A percentile compares a stretch with the other conserved stretches of the same genome.
phyloP scores from a whole-genome alignment of 2,888 invertebrate genomes.

The Folsomia candida region DNA sequence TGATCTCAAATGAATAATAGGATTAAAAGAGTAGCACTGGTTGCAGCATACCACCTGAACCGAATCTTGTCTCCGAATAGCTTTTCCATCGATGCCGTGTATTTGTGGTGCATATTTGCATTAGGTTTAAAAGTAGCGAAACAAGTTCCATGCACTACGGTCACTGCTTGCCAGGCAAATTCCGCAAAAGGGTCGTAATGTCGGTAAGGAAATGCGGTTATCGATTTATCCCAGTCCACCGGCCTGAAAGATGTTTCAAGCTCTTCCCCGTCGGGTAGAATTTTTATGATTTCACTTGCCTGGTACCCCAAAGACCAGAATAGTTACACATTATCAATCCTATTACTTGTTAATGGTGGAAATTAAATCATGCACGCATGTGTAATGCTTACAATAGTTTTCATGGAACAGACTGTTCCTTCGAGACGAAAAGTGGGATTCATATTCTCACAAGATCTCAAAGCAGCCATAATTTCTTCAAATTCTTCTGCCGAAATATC shows the following conservation, averaged over 20 bases:
- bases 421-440: constrained; percentile 33
- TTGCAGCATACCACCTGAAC: constrained; percentile 28
- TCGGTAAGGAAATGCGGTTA: constrained; percentile 28
- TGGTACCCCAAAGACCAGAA: too few relatives aligned
- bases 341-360: background rate
- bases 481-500: constrained; percentile 41
- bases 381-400: constrained; percentile 28
- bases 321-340: too few relatives aligned
- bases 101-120: constrained; percentile 45
- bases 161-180: constrained; percentile 42
- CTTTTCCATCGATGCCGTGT: constrained; percentile 38
- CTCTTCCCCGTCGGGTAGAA: constrained; percentile 29
- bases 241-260: constrained; percentile 24
- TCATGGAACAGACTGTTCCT: constrained; percentile 38
- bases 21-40: background rate
- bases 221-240: background rate
- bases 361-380: background rate
- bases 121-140: constrained; percentile 44
- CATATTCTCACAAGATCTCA: constrained; percentile 36
- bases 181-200: constrained; percentile 40
- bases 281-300: constrained; percentile 33
- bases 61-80: constrained; percentile 36
- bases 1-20: background rate
- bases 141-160: constrained; percentile 40
- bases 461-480: constrained; percentile 41